Base-by-base conservation (phyloP, 2,113 vertebrate genomes). In the Osmerus mordax region DNA sequence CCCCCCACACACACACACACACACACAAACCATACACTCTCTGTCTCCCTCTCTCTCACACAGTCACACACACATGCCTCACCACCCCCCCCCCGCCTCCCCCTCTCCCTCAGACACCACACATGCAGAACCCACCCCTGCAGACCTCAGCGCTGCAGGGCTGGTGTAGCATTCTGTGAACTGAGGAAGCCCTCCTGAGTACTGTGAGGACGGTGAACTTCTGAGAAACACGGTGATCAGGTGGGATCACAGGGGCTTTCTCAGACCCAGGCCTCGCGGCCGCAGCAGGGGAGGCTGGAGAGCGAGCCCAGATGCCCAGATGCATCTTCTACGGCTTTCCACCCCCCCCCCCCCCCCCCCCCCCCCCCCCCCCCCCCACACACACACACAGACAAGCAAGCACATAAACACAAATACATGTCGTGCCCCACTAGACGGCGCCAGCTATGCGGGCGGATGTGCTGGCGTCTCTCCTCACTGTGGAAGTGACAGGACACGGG, bases 301-400 rank as follows among this genome's bases (percentile, higher is more conserved):
- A 47, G 7, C 36, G 9, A 47, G 7, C 36, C 21, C 21, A 21
- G 9, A 47, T 21, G 9, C 41, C 9, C 2, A 47, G 9, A 47
- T 11, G 9, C 9, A 2, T 7, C 7, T 47, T 47, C 41, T 9
- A 47, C 9, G 41, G 41, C 5, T 12, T 47, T 47, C 9, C 16
- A 56, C 52, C 8, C 28, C 1, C 29, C 41, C 63, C 41, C 28
- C 32, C 32, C 32, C 54, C 4, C 54, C 14, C 1, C 54, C 1
- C 7, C 16, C 2, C 54, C 14, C 16, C 15, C 3, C 54, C 3
- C 14, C 29, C 6, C 14, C 62, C 4, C 28, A 16, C 28, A 65
- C 62, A 65, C 28, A 41, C 62, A 65, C 16, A 65, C 63, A 65
- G 32, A 65, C 29, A 65, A 32, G 41, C 15, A 65, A 7, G 25